A percentile compares a stretch with the other conserved stretches of the same genome.
These are phyloP conservation scores for Schmidtea mediterranea DNA, from an alignment of 1,140 invertebrate genomes.

Conservation along the genomic window DNA sequence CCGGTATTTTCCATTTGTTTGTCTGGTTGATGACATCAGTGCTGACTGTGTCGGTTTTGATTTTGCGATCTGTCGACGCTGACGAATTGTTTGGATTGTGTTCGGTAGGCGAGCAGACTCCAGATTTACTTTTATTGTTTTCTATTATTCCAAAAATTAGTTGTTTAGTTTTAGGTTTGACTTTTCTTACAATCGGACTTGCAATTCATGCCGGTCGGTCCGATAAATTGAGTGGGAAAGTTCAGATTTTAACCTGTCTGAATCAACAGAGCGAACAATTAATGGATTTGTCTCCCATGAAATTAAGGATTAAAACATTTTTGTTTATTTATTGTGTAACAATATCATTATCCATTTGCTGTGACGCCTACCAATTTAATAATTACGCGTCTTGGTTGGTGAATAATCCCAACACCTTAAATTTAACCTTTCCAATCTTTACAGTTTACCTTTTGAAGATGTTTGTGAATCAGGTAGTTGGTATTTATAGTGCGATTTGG, in stretches of 20 bases:
- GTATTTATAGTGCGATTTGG: conserved; percentile 32
- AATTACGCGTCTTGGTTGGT: conserved; percentile 7
- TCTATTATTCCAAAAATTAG: conserved; percentile 30
- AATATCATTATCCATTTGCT: conserved; percentile 31
- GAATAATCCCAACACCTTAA: no score
- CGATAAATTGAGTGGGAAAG: no score
- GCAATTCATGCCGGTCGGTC: no score
- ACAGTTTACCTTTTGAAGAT: conserved; percentile 55
- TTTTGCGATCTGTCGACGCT: conserved; percentile 42
- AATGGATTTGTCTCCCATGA: conserved; percentile 28
- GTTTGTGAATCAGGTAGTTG: conserved; percentile 32
- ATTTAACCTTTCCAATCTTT: no score
- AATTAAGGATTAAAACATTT: conserved; percentile 32
- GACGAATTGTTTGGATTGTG: conserved; percentile 54
- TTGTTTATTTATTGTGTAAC: conserved; percentile 32
- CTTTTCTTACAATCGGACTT: no score
- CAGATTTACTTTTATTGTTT: conserved; percentile 34
- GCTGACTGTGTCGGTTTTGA: conserved; percentile 57
- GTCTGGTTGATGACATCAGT: conserved; percentile 61
- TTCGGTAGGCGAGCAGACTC: conserved; percentile 56
- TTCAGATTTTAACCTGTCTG: no score
- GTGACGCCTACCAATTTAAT: conserved; percentile 40
- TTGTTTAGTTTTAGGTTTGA: conserved; percentile 26
- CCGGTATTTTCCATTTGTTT: conserved; percentile 45
- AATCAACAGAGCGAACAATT: no score